A percentile compares a stretch with the other conserved stretches of the same genome.
phyloP scores from a whole-genome alignment of 2,797 vertebrate genomes.

The Myripristis murdjan region DNA sequence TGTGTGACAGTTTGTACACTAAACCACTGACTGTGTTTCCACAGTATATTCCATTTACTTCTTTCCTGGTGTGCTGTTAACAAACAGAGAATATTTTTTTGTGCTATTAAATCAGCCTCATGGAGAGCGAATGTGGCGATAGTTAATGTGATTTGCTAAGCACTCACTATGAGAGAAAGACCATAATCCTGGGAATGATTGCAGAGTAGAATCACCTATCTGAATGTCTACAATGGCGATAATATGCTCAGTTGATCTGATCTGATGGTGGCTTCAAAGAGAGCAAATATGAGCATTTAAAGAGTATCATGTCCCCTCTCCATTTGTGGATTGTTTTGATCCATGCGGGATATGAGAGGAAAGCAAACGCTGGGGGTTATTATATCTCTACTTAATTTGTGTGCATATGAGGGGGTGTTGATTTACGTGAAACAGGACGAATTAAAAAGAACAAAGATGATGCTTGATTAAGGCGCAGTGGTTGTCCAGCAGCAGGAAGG shows the following conservation, averaged over 20 bases:
- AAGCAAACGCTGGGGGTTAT: constrained; percentile 25
- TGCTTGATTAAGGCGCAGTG: constrained; percentile 21
- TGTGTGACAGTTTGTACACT: constrained; percentile 38
- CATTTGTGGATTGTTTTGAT: constrained; percentile 33
- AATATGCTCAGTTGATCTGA: constrained; percentile 69
- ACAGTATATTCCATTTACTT: neutral
- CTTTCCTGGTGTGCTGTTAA: constrained; percentile 4
- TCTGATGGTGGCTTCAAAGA: constrained; percentile 31
- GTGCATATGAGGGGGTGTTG: constrained; percentile 14
- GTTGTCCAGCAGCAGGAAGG: constrained; percentile 31
- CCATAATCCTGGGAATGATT: constrained; percentile 45
- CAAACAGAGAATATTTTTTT: constrained; percentile 41
- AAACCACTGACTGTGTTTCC: neutral
- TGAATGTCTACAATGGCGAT: constrained; percentile 45
- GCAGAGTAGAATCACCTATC: constrained; percentile 35
- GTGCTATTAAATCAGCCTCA: constrained; percentile 50
- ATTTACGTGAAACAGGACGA: constrained; percentile 40
- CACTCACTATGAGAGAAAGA: constrained; percentile 39
- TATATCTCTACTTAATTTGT: constrained; percentile 48
- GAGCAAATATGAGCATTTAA: constrained; percentile 39
- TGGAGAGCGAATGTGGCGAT: constrained; percentile 51
- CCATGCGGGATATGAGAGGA: constrained; percentile 25
- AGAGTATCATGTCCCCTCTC: constrained; percentile 35
- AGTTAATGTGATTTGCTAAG: constrained; percentile 45
- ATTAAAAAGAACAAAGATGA: constrained; percentile 36